Base-by-base conservation (phyloP, 2,113 vertebrate genomes). In the Myotis davidii region DNA sequence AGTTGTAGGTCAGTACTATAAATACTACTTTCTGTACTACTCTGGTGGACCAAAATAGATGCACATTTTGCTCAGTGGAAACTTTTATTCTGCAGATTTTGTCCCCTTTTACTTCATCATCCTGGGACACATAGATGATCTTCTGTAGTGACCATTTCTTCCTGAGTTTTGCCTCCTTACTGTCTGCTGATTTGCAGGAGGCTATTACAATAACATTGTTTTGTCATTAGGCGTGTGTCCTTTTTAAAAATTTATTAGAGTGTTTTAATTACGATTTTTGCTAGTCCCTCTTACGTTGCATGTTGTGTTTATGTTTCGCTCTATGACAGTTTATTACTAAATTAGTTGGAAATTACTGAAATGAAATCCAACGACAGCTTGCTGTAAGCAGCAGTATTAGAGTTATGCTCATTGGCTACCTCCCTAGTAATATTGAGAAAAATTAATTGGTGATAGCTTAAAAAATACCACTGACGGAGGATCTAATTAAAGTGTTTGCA, bases 211-310 rank as follows among this genome's bases (percentile, higher is more conserved):
- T 89, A 78, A 79, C 18, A 20, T 7, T n/a, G 48, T 59, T 59
- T 86, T 45, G 4, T 10, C 34, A 34, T 88, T 95, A 76, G 79
- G 54, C 37, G 17, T 70, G 34, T 74, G 37, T 84, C 37, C 37
- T 77, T 73, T 3, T 0, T 27, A 61, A 37, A 67, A 94, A 72
- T 14, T 34, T 85, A 76, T 73, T 89, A 78, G 20, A 45, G 21
- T 81, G 18, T 93, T 94, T 82, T 85, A 91, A 94, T 96, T 94
- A 12, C 39, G 10, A 94, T 29, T 82, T 94, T 97, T 95, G 72
- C 39, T 95, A 56, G 25, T 85, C 25, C 34, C 27, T 83, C 29
- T 90, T 91, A 85, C 50, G 84, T 90, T 70, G 64, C 54, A 73
- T 14, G 50, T 85, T 94, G 20, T 61, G 64, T 84, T 84, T 88